Conservation (phyloP, 2,797 vertebrate species). For the Microctenopoma lineatum region DNA sequence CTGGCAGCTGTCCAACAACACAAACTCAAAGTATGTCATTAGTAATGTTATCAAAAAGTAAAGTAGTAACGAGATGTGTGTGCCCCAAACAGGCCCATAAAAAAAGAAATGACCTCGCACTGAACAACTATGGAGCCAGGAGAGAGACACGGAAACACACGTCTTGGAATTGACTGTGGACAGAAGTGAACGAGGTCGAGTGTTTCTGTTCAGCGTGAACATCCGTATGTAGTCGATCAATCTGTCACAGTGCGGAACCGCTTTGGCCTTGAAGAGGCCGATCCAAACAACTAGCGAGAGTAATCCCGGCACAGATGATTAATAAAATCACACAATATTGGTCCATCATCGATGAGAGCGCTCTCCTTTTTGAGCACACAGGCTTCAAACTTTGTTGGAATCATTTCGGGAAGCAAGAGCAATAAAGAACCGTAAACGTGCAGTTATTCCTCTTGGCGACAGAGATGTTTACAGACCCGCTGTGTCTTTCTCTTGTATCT, state of each 20-base stretch:
- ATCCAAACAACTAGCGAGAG: neutral
- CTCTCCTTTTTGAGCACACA: slow-evolving; percentile 27
- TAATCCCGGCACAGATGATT: slow-evolving; percentile 4
- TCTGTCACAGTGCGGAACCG: neutral
- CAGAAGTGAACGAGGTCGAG: neutral
- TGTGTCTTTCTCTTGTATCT: slow-evolving; percentile 49
- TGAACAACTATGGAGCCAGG: neutral
- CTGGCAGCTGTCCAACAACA: no score
- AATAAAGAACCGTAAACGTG: slow-evolving; percentile 46
- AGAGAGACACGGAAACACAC: neutral
- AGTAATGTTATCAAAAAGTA: no score
- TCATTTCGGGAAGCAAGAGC: slow-evolving; percentile 41
- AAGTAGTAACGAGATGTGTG: neutral
- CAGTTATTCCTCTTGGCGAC: slow-evolving; percentile 46
- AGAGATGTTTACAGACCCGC: slow-evolving; percentile 66
- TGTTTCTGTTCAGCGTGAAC: neutral
- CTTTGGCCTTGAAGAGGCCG: neutral
- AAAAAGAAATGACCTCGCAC: neutral
- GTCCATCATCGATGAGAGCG: slow-evolving; percentile 23
- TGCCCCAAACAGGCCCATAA: no score
- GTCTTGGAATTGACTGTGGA: neutral
- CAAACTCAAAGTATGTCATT: no score
- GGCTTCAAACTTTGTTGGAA: slow-evolving; percentile 24
- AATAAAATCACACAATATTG: neutral
- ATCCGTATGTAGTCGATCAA: neutral